These are phyloP conservation scores for Dolichoris vasculosae DNA, from an alignment of 1,140 invertebrate species.

Conservation along the genomic window DNA sequence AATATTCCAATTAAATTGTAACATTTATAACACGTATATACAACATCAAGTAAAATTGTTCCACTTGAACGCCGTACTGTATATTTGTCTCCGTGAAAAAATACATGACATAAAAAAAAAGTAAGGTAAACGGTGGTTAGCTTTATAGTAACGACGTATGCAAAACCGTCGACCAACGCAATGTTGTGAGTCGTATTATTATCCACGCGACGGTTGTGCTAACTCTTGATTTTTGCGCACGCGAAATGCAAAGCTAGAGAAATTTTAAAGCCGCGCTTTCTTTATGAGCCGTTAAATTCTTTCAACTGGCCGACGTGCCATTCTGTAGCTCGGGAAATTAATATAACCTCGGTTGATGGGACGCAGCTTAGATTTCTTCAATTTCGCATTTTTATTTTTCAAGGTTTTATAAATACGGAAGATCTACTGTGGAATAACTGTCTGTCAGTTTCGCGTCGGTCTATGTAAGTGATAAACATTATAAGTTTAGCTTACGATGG, in stretches of 20 bases:
- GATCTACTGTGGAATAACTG: neutral
- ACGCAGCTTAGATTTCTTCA: no score
- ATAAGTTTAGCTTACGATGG: neutral
- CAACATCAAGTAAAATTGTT: neutral
- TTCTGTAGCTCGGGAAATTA: no score
- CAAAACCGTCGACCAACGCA: neutral
- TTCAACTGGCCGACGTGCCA: no score
- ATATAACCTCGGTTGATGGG: no score
- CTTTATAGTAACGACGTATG: neutral
- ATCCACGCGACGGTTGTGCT: neutral
- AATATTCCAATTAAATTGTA: neutral
- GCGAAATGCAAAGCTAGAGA: no score
- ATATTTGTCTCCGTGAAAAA: neutral
- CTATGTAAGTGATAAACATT: neutral
- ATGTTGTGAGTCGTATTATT: neutral
- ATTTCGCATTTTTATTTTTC: no score
- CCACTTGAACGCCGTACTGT: neutral
- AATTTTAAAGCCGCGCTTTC: neutral
- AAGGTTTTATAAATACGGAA: no score
- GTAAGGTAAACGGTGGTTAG: neutral
- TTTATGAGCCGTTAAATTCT: conserved; percentile 23
- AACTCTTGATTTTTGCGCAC: neutral
- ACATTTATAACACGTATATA: neutral
- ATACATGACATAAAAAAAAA: neutral
- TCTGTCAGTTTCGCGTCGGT: neutral